Percentiles rank a stretch among this genome's conserved stretches.
phyloP scores from a whole-genome alignment of 2,797 vertebrate genomes.

The Heterohyrax brucei region DNA sequence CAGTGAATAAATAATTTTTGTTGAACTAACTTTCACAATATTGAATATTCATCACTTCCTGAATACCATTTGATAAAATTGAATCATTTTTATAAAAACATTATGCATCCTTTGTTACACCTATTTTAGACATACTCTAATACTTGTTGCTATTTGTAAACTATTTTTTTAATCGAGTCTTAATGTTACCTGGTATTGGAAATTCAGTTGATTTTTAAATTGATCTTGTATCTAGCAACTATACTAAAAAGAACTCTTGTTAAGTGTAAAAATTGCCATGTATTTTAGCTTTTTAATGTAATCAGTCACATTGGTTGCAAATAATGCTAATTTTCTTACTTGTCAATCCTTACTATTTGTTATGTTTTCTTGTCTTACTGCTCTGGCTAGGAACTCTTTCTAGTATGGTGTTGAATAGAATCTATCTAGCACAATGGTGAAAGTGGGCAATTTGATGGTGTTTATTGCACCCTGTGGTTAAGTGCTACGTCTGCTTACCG shows the following conservation, averaged over 20 bases:
- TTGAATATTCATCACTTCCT: neutral
- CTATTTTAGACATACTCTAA: neutral
- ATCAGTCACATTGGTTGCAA: neutral
- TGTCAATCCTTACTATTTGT: neutral
- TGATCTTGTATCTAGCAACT: neutral
- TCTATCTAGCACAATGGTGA: neutral
- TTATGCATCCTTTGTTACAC: neutral
- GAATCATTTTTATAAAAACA: constrained; percentile 4
- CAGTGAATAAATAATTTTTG: neutral
- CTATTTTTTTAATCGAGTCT: neutral
- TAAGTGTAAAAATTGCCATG: constrained; percentile 10
- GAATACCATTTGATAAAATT: neutral
- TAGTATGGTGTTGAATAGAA: neutral
- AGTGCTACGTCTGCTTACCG: too few species aligned
- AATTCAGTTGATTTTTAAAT: constrained; percentile 32
- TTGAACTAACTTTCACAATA: neutral
- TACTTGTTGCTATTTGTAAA: neutral
- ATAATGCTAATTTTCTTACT: neutral
- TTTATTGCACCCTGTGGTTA: neutral
- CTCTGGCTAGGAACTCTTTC: neutral
- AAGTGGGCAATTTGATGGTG: neutral
- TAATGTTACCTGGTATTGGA: neutral
- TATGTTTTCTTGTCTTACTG: neutral
- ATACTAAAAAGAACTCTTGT: neutral
- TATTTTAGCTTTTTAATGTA: neutral